phyloP scores from a whole-genome alignment of 2,888 invertebrate species.

The Graphium colonna region DNA sequence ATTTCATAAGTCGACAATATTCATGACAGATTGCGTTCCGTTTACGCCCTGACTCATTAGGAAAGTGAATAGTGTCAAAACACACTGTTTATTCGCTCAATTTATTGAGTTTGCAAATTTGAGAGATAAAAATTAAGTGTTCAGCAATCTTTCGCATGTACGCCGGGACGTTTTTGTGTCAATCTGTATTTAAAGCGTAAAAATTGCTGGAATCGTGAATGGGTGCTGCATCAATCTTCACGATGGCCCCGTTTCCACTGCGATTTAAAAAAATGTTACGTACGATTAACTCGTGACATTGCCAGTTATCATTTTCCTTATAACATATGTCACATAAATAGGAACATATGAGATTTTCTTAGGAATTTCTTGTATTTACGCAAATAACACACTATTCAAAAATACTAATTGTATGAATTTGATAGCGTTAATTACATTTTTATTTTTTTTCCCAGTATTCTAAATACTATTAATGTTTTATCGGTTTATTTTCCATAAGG shows the following conservation, averaged over 20 bases:
- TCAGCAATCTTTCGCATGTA: not conserved
- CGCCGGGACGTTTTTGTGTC: slow-evolving; percentile 11
- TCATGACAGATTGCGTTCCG: not conserved
- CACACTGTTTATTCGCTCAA: not conserved
- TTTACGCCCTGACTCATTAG: not conserved
- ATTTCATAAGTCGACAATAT: not conserved
- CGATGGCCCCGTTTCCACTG: slow-evolving; percentile 26
- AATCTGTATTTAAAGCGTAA: slow-evolving; percentile 25
- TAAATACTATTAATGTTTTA: no score
- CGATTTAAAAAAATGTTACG: slow-evolving; percentile 7
- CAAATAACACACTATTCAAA: no score
- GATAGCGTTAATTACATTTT: no score
- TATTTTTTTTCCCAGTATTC: no score
- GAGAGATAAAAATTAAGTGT: slow-evolving; percentile 1
- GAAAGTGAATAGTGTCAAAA: not conserved
- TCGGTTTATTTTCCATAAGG: not conserved
- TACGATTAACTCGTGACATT: not conserved
- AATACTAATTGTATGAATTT: no score
- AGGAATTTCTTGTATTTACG: no score
- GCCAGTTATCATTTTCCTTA: not conserved
- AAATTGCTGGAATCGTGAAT: slow-evolving; percentile 26
- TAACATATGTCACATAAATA: not conserved
- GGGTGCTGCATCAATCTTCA: slow-evolving; percentile 28
- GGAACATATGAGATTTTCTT: no score
- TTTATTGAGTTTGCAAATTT: not conserved